A percentile compares a stretch with the other conserved stretches of the same genome.
Conservation (phyloP, 2,888 invertebrate species). For the Patella ulyssiponensis region DNA sequence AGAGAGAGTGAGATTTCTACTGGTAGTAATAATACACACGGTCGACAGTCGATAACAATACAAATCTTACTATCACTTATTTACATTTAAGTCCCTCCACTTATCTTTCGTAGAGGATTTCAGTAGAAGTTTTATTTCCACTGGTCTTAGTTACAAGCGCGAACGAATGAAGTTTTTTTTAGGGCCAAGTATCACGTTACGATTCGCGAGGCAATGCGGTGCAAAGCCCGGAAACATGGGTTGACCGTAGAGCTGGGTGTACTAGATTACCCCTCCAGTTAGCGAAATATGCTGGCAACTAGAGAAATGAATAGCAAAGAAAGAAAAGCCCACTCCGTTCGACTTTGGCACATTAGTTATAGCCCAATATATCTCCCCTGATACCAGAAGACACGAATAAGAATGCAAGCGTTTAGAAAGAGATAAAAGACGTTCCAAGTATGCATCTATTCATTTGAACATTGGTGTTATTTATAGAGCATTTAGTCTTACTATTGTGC, state of each 20-base stretch:
- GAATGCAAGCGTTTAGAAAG: background rate
- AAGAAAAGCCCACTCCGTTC: slow-evolving; percentile 4
- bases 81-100: too few species aligned
- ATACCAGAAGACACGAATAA: background rate
- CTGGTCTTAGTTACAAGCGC: too few species aligned
- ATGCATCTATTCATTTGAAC: too few species aligned
- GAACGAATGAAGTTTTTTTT: background rate
- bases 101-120: too few species aligned
- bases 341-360: slow-evolving; percentile 12
- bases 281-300: slow-evolving; percentile 4
- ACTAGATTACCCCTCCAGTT: background rate
- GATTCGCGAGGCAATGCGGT: slow-evolving; percentile 3
- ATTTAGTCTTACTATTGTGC: too few species aligned
- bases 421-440: background rate
- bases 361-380: slow-evolving; percentile 7
- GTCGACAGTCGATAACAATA: too few species aligned
- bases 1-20: slow-evolving; percentile 8
- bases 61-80: too few species aligned
- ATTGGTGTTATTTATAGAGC: too few species aligned
- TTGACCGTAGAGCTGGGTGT: slow-evolving; percentile 12
- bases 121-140: too few species aligned
- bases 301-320: slow-evolving; percentile 9
- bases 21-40: too few species aligned
- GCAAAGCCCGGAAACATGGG: slow-evolving; percentile 11
- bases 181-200: background rate